Evolutionary conservation across 2,797 vertebrate species (phyloP).

Genomic region (Tadarida brasiliensis): DNA sequence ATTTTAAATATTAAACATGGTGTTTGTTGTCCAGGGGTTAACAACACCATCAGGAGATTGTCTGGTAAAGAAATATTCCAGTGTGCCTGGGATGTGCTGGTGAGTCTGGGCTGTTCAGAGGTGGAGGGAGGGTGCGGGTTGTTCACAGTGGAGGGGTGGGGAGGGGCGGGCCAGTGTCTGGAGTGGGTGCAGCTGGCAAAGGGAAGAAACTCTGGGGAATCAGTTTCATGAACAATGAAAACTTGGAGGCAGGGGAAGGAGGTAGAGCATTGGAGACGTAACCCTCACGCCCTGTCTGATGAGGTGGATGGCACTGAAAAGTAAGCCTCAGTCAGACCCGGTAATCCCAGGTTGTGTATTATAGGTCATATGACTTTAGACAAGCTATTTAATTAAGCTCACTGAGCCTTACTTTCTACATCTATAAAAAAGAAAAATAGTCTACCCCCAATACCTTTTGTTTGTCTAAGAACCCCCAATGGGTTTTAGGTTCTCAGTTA

Average conservation of each 20-base stretch:
- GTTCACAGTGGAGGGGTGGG: neutral
- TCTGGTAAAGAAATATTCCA: neutral
- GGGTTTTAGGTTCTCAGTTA: neutral
- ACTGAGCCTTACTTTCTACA: slow-evolving; percentile 45
- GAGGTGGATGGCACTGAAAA: neutral
- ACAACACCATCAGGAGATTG: neutral
- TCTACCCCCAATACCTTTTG: neutral
- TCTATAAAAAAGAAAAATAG: neutral
- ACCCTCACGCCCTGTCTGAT: too few relatives aligned
- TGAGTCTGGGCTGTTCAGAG: neutral
- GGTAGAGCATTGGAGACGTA: neutral
- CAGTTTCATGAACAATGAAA: neutral
- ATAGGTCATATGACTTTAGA: neutral
- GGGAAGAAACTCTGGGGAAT: neutral
- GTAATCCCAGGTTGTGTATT: neutral
- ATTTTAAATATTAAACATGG: neutral
- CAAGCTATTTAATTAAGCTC: neutral
- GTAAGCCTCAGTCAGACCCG: neutral
- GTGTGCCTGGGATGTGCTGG: neutral
- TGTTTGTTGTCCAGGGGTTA: neutral
- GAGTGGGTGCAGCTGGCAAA: neutral
- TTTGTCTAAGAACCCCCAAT: neutral
- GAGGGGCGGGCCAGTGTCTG: rapidly evolving
- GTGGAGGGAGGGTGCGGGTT: neutral
- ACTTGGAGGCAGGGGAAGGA: neutral